Evolutionary conservation across 2,888 invertebrate species (phyloP).

Genomic region (Microlaimidae sp.): DNA sequence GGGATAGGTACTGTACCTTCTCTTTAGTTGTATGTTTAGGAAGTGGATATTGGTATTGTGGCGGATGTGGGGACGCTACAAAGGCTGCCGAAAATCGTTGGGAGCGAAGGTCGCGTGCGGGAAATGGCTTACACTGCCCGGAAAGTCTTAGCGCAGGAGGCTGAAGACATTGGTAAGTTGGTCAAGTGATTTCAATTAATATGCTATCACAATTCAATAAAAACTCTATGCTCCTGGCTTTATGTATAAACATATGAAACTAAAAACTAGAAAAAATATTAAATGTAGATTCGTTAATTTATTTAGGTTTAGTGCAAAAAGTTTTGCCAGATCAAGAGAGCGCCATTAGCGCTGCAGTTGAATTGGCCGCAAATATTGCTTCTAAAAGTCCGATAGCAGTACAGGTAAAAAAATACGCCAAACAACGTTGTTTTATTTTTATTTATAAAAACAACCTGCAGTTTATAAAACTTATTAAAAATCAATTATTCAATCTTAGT

Average conservation of each 20-base stretch:
- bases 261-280: too few relatives aligned
- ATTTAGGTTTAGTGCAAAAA: slow-evolving; percentile 63
- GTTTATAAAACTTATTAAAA: too few relatives aligned
- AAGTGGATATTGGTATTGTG: slow-evolving; percentile 60
- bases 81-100: slow-evolving; percentile 70
- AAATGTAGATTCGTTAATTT: too few relatives aligned
- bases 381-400: slow-evolving; percentile 81
- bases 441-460: too few relatives aligned
- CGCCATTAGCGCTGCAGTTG: slow-evolving; percentile 54
- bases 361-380: slow-evolving; percentile 61
- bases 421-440: too few relatives aligned
- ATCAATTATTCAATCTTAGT: too few relatives aligned
- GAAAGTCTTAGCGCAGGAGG: slow-evolving; percentile 61
- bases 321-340: slow-evolving; percentile 53
- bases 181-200: too few relatives aligned
- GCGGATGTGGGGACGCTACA: slow-evolving; percentile 90
- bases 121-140: slow-evolving; percentile 75
- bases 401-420: too few relatives aligned
- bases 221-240: too few relatives aligned
- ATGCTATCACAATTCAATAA: too few relatives aligned
- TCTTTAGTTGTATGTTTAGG: slow-evolving; percentile 39
- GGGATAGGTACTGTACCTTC: background rate
- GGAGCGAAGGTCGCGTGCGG: slow-evolving; percentile 64
- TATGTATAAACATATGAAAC: too few relatives aligned
- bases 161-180: slow-evolving; percentile 35